Base-by-base conservation (phyloP, 2,113 vertebrate species). In the Phylloscopus trochilus region DNA sequence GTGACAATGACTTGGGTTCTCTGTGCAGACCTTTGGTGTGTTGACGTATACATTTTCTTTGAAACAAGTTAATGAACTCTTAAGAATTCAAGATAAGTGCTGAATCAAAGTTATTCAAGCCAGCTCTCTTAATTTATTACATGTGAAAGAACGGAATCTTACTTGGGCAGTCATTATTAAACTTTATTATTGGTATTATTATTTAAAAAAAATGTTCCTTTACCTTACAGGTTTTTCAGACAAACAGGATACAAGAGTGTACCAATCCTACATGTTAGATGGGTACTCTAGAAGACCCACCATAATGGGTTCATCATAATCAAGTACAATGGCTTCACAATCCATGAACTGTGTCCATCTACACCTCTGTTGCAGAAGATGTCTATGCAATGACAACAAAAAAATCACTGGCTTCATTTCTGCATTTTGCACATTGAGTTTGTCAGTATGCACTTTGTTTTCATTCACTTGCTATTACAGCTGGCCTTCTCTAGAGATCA, bases 391-490 rank as follows among this genome's bases (percentile, higher is more conserved):
- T 19, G 33, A 53, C 13, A 24, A 27, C 6, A 51, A 76, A 22
- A 86, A 86, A 68, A 58, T 39, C 2, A 10, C 26, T 17, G 15
- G 5, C 39, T 84, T 26, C 7, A 73, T 64, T 97, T 67, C 39
- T 74, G 5, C 47, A 77, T 78, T 73, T 78, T 39, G 4, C 74
- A 52, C 22, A 26, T 17, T 88, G 56, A 60, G 58, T 66, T 96
- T 88, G 80, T 81, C 83, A 75, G 70, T 9, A 58, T 11, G 15
- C 24, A 82, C 39, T 94, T 96, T 82, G 49, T 67, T 98, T 96
- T 93, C 92, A 95, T 91, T 88, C 68, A 93, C 53, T 93, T 90
- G 63, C 43, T 89, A 90, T 94, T 89, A 89, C 74, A 93, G 83
- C 63, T 79, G 24, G 30, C 43, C 51, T 82, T 94, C 91, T 93